A percentile compares a stretch with the other conserved stretches of the same genome.
phyloP scores from a whole-genome alignment of 2,113 vertebrate genomes.

The Sinocyclocheilus maitianheensis region DNA sequence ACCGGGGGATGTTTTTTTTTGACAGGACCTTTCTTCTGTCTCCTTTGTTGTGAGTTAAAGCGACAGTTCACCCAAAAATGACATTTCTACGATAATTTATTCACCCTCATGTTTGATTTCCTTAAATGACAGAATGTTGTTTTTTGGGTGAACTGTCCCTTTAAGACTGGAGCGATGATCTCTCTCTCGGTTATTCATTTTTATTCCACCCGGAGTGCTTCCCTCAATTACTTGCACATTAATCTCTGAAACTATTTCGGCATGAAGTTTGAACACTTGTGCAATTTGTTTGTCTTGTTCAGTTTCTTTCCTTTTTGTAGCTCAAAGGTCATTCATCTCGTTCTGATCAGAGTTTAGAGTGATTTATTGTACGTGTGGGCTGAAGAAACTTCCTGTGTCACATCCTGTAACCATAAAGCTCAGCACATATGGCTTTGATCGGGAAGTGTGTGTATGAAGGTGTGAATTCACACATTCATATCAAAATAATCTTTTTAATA shows the following conservation, averaged over 20 bases:
- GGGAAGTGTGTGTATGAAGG: background rate
- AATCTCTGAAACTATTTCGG: background rate
- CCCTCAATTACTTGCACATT: background rate
- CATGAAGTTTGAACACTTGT: slow-evolving; percentile 19
- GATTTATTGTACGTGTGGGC: slow-evolving; percentile 11
- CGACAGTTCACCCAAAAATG: background rate
- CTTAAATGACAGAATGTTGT: background rate
- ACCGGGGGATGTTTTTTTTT: background rate
- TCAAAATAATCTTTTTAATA: no score
- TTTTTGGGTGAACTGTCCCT: background rate
- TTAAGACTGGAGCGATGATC: background rate
- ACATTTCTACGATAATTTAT: background rate
- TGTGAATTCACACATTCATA: background rate
- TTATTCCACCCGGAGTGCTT: background rate
- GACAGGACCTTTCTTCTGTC: background rate
- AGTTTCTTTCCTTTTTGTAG: background rate
- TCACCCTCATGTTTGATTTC: background rate
- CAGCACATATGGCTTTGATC: background rate
- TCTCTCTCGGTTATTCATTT: background rate
- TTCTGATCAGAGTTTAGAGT: background rate
- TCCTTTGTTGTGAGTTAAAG: background rate
- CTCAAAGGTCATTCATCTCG: slow-evolving; percentile 3
- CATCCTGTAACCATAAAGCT: background rate
- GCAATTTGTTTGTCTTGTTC: slow-evolving; percentile 11
- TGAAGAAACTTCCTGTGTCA: slow-evolving; percentile 21